A percentile compares a stretch with the other conserved stretches of the same genome.
Evolutionary conservation across 2,888 invertebrate genomes (phyloP).

Genomic region (Gerris lacustris): DNA sequence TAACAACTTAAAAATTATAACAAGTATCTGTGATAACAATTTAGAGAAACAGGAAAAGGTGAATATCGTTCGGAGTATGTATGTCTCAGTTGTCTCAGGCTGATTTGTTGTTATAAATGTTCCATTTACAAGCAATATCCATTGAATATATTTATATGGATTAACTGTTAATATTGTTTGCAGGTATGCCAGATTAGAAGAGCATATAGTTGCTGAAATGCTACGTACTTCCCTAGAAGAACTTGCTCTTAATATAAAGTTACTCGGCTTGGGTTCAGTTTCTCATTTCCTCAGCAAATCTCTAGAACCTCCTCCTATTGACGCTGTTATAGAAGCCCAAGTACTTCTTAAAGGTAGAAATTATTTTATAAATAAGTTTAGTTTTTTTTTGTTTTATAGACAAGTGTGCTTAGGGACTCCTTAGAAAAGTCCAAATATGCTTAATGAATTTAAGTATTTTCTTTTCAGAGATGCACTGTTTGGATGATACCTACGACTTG

Average conservation of each 20-base stretch:
- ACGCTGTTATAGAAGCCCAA: conserved; percentile 95
- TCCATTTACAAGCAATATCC: too few relatives aligned
- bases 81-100: too few relatives aligned
- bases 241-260: conserved; percentile 76
- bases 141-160: too few relatives aligned
- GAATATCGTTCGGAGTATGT: too few relatives aligned
- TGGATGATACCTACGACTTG: not conserved
- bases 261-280: conserved; percentile 79
- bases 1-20: too few relatives aligned
- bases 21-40: too few relatives aligned
- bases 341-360: conserved; percentile 46
- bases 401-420: too few relatives aligned
- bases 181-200: conserved; percentile 58
- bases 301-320: conserved; percentile 90
- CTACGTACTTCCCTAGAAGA: conserved; percentile 96
- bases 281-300: conserved; percentile 90
- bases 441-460: not conserved
- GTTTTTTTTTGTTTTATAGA: too few relatives aligned
- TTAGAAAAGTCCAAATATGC: too few relatives aligned
- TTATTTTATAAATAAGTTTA: not conserved
- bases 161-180: conserved; percentile 36
- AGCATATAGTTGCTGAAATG: conserved; percentile 93
- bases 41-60: too few relatives aligned
- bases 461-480: not conserved
- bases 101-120: too few relatives aligned